A percentile compares a stretch with the other conserved stretches of the same genome.
phyloP scores from a whole-genome alignment of 2,113 vertebrate species.

The Zeus faber region DNA sequence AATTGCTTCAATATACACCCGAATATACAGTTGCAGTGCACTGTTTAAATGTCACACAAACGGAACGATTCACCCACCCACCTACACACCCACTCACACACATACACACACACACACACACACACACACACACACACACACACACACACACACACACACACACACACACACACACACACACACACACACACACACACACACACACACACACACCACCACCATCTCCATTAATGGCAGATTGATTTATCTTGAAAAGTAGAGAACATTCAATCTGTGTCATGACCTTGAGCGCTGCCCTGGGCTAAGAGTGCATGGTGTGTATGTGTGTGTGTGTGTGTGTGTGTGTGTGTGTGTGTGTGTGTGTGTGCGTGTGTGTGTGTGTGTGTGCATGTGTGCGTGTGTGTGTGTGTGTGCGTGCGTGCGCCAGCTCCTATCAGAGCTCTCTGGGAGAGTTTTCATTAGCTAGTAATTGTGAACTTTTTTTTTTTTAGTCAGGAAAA shows the following conservation, averaged over 20 bases:
- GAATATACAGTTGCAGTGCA: no score
- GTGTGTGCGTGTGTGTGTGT: slow-evolving; percentile 11
- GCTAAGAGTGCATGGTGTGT: neutral
- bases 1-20: neutral
- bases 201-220: slow-evolving; percentile 26
- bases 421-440: neutral
- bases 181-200: slow-evolving; percentile 17
- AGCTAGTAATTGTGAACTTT: slow-evolving; percentile 12
- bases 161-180: slow-evolving; percentile 7
- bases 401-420: neutral
- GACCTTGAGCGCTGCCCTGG: slow-evolving; percentile 42
- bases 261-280: slow-evolving; percentile 54
- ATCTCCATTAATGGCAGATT: slow-evolving; percentile 55
- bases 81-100: no score
- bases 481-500: slow-evolving; percentile 14
- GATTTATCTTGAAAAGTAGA: slow-evolving; percentile 61
- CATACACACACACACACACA: no score
- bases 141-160: slow-evolving; percentile 1
- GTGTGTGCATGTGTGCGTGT: neutral
- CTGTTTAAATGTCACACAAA: no score
- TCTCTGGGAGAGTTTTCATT: slow-evolving; percentile 8
- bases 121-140: no score
- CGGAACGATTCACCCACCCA: no score
- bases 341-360: neutral
- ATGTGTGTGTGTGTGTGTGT: slow-evolving; percentile 3